Conservation (phyloP, 2,113 vertebrate genomes). For the Anarrhichthys ocellatus region DNA sequence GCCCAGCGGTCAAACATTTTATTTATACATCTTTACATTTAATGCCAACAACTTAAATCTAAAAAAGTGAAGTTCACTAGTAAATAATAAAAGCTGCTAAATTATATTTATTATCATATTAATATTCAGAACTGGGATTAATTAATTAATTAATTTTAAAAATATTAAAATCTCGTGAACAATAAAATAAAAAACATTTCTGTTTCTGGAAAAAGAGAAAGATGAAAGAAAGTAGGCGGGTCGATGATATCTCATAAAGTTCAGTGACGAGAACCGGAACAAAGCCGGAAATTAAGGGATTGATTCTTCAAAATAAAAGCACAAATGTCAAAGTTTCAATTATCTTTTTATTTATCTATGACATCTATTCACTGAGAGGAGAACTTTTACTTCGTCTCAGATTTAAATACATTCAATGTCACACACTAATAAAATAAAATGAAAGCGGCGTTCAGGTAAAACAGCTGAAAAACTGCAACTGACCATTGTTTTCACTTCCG, state of each 20-base stretch:
- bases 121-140: neutral
- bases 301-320: neutral
- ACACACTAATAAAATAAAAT: too few relatives aligned
- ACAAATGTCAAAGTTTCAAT: neutral
- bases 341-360: neutral
- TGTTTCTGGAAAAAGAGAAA: neutral
- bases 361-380: too few relatives aligned
- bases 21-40: too few relatives aligned
- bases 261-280: neutral
- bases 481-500: too few relatives aligned
- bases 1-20: too few relatives aligned
- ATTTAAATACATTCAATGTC: too few relatives aligned
- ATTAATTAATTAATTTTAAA: neutral
- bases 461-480: too few relatives aligned
- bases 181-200: neutral
- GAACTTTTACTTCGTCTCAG: too few relatives aligned
- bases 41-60: too few relatives aligned
- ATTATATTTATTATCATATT: neutral
- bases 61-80: too few relatives aligned
- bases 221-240: neutral
- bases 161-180: neutral
- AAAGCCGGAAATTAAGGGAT: neutral
- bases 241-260: neutral
- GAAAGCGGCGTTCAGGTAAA: too few relatives aligned
- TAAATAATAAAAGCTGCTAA: neutral